Evolutionary conservation across 2,113 vertebrate species (phyloP).

Genomic region (Oreochromis aureus): DNA sequence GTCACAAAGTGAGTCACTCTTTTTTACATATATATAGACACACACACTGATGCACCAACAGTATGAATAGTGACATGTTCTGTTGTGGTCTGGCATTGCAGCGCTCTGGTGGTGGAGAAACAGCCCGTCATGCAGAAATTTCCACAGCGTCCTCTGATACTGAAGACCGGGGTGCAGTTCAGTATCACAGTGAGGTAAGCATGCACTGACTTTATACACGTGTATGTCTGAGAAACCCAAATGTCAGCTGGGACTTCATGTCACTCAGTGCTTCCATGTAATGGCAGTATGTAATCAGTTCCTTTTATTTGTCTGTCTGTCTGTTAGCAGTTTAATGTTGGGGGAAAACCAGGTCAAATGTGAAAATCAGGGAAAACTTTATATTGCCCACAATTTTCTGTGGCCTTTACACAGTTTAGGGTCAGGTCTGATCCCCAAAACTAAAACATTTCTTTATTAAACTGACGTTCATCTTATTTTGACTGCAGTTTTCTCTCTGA

Average conservation of each 20-base stretch:
- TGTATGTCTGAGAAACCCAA: neutral
- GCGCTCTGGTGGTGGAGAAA: constrained; percentile 91
- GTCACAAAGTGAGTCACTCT: constrained; percentile 75
- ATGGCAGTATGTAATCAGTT: neutral
- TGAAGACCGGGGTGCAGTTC: constrained; percentile 86
- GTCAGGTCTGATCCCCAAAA: neutral
- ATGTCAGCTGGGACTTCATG: neutral
- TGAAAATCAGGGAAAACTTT: neutral
- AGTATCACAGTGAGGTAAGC: constrained; percentile 82
- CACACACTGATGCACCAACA: neutral
- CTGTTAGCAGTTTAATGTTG: neutral
- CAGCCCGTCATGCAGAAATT: constrained; percentile 86
- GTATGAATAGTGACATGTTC: neutral
- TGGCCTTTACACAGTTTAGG: neutral
- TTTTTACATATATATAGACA: neutral
- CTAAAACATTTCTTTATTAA: neutral
- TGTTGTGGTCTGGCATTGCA: constrained; percentile 34
- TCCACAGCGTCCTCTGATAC: constrained; percentile 79
- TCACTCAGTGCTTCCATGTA: neutral
- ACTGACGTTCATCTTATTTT: neutral
- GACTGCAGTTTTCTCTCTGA: neutral
- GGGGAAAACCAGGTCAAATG: neutral
- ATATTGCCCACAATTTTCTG: neutral
- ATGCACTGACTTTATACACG: neutral
- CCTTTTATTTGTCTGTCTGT: neutral